These are phyloP conservation scores for Tenualosa ilisha DNA, from an alignment of 2,797 vertebrate species.

Conservation along the genomic window DNA sequence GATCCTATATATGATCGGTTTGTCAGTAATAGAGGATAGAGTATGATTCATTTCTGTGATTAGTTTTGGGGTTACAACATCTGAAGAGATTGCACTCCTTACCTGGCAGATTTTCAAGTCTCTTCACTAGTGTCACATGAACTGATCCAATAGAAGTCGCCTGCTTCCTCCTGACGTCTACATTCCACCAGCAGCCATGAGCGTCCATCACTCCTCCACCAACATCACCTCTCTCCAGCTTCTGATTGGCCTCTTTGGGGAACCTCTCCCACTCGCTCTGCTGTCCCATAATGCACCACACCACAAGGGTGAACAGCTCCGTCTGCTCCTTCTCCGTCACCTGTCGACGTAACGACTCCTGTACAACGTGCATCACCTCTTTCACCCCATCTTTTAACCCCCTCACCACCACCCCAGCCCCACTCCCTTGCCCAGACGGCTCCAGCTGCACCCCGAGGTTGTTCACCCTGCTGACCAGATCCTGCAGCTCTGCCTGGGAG, in stretches of 20 bases:
- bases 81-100: conserved; percentile 13
- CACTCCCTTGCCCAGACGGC: neutral
- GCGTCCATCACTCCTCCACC: conserved; percentile 53
- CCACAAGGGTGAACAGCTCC: conserved; percentile 43
- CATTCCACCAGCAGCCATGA: conserved; percentile 44
- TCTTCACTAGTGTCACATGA: conserved; percentile 46
- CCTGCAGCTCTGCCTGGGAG: neutral
- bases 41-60: neutral
- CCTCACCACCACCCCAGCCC: conserved; percentile 39
- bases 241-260: conserved; percentile 55
- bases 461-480: conserved; percentile 38
- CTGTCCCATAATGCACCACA: conserved; percentile 63
- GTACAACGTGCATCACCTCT: conserved; percentile 29
- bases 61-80: no score
- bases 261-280: conserved; percentile 58
- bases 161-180: conserved; percentile 40
- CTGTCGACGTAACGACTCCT: neutral
- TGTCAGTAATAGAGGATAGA: no score
- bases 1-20: no score
- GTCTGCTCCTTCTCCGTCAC: conserved; percentile 47
- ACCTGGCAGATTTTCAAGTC: conserved; percentile 61
- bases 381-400: conserved; percentile 60
- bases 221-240: conserved; percentile 22
- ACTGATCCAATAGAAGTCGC: neutral
- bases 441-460: conserved; percentile 31